A percentile compares a stretch with the other conserved stretches of the same genome.
phyloP scores from a whole-genome alignment of 1,140 invertebrate species.

The Asbolus verrucosus region DNA sequence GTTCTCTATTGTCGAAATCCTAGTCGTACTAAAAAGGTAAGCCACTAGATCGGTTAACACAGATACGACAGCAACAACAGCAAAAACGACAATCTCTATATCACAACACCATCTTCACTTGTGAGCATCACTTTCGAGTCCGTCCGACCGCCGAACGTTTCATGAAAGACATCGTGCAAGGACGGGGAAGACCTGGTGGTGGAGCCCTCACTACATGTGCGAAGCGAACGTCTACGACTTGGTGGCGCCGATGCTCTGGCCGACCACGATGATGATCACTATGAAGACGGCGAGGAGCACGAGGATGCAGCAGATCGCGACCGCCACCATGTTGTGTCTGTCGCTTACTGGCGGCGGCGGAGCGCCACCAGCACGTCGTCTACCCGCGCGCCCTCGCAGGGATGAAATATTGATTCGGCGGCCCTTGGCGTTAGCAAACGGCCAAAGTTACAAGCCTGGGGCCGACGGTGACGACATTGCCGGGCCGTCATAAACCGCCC shows the following conservation, averaged over 20 bases:
- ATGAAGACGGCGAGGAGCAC: slow-evolving; percentile 82
- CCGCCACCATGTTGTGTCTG: slow-evolving; percentile 74
- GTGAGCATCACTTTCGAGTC: slow-evolving; percentile 34
- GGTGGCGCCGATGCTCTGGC: slow-evolving; percentile 72
- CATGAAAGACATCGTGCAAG: slow-evolving; percentile 35
- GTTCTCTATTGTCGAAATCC: slow-evolving; percentile 40
- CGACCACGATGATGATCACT: slow-evolving; percentile 81
- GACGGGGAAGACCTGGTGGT: slow-evolving; percentile 37
- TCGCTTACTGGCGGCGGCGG: slow-evolving; percentile 27
- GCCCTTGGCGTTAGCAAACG: too few species aligned
- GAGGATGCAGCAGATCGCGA: slow-evolving; percentile 82
- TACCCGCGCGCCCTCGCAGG: slow-evolving; percentile 51
- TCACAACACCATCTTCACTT: slow-evolving; percentile 39
- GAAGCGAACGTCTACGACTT: slow-evolving; percentile 25
- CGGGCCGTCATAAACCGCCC: too few species aligned
- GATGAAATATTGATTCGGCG: slow-evolving; percentile 63
- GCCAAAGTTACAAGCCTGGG: slow-evolving; percentile 46
- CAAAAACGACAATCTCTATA: slow-evolving; percentile 22
- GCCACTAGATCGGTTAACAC: slow-evolving; percentile 44
- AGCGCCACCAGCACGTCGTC: slow-evolving; percentile 48
- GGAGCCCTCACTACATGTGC: not conserved
- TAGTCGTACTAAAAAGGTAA: slow-evolving; percentile 38
- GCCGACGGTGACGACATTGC: slow-evolving; percentile 13
- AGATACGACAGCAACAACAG: slow-evolving; percentile 36
- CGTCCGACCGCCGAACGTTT: too few species aligned